Conservation (phyloP, 2,797 vertebrate species). For the Eulemur albifrons region DNA sequence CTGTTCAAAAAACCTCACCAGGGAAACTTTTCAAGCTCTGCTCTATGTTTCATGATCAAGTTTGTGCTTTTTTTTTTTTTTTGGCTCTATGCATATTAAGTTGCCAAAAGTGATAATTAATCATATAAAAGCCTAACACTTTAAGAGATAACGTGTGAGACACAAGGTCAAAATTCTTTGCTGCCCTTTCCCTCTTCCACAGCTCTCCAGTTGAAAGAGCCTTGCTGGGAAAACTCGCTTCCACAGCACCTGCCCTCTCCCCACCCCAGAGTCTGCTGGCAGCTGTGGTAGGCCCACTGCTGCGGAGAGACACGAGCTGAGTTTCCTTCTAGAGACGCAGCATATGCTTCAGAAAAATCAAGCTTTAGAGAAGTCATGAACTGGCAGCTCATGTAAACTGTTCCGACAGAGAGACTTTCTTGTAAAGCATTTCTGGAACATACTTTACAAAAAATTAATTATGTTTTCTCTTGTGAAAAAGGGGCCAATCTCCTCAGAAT, state of each 20-base stretch:
- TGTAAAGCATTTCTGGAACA: neutral
- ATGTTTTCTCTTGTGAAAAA: neutral
- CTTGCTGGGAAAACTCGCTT: constrained; percentile 28
- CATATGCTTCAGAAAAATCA: neutral
- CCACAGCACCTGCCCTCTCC: neutral
- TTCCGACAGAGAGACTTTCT: neutral
- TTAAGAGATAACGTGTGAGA: constrained; percentile 52
- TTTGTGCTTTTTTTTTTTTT: neutral
- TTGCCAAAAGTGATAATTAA: constrained; percentile 62
- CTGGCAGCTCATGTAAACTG: neutral
- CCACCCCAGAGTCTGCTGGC: neutral
- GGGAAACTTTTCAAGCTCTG: constrained; percentile 35
- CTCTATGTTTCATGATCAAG: constrained; percentile 44
- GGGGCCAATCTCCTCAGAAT: neutral
- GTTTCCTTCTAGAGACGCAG: neutral
- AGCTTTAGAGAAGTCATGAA: neutral
- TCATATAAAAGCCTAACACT: constrained; percentile 49
- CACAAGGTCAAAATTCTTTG: constrained; percentile 46
- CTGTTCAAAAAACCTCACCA: constrained; percentile 64
- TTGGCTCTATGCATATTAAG: constrained; percentile 25
- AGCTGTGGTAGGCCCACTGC: neutral
- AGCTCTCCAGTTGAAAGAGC: neutral
- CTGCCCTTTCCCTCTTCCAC: neutral
- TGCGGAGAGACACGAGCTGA: neutral
- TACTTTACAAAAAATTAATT: constrained; percentile 29